phyloP scores from a whole-genome alignment of 1,140 invertebrate species.

The Heterodera schachtii region DNA sequence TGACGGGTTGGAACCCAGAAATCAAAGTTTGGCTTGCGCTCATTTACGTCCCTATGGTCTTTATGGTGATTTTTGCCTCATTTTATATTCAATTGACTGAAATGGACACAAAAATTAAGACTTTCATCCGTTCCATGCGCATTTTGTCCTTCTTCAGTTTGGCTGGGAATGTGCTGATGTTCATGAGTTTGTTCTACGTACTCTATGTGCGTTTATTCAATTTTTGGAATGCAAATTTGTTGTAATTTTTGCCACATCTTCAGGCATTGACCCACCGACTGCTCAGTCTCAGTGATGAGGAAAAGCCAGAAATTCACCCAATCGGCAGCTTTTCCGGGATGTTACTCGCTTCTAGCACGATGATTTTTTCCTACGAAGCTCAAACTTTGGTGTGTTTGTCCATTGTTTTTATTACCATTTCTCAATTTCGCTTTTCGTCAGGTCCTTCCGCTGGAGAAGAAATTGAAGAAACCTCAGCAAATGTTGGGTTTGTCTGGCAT shows the following conservation, averaged over 20 bases:
- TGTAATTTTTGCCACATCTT: too few species aligned
- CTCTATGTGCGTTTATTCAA: conserved; percentile 44
- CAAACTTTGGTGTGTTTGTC: conserved; percentile 53
- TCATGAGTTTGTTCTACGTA: conserved; percentile 53
- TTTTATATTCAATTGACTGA: background rate
- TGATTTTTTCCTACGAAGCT: conserved; percentile 62
- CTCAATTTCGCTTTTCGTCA: conserved; percentile 20
- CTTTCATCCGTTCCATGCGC: conserved; percentile 41
- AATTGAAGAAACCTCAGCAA: conserved; percentile 49
- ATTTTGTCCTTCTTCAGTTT: conserved; percentile 42
- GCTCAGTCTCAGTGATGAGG: too few species aligned
- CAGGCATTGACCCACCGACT: too few species aligned
- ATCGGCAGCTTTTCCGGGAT: conserved; percentile 56
- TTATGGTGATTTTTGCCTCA: conserved; percentile 1
- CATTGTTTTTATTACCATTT: background rate
- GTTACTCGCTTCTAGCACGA: conserved; percentile 53
- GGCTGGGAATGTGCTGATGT: conserved; percentile 57
- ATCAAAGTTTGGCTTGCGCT: conserved; percentile 36
- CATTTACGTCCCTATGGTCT: conserved; percentile 42
- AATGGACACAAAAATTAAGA: conserved; percentile 14
- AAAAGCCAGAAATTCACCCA: too few species aligned
- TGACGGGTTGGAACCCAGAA: too few species aligned
- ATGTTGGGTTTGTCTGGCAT: conserved; percentile 59
- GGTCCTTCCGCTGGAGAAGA: conserved; percentile 60
- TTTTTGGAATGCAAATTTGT: too few species aligned